Conservation (phyloP, 92 coral and sea anemone species). For the Heliopora coerulea region DNA sequence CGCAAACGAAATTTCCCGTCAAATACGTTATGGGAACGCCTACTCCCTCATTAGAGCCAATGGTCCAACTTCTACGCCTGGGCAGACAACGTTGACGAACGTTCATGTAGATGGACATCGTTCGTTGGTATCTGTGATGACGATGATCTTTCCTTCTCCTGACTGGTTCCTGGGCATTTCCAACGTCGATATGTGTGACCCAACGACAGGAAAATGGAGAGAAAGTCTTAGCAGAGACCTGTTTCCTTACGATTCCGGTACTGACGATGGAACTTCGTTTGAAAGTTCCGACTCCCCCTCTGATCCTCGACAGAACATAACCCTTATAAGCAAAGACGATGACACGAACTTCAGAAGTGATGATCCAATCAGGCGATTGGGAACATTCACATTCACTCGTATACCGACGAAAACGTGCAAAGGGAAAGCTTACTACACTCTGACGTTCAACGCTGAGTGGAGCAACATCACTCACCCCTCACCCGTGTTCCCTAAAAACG, state of each 20-base stretch:
- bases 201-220: slow-evolving; percentile 22
- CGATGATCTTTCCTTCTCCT: slow-evolving; percentile 20
- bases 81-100: slow-evolving; percentile 2
- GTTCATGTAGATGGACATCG: slow-evolving; percentile 12
- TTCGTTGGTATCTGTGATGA: slow-evolving; percentile 5
- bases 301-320: slow-evolving; percentile 3
- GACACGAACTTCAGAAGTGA: slow-evolving; percentile 13
- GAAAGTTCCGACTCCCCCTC: slow-evolving; percentile 7
- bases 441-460: slow-evolving; percentile 53
- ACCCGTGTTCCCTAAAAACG: slow-evolving; percentile 15
- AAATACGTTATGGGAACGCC: slow-evolving; percentile 13
- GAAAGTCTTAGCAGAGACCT: slow-evolving; percentile 1
- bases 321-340: slow-evolving; percentile 2
- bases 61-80: slow-evolving; percentile 8
- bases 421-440: slow-evolving; percentile 50
- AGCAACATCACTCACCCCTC: slow-evolving; percentile 38
- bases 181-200: slow-evolving; percentile 22
- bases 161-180: slow-evolving; percentile 20
- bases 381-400: background rate
- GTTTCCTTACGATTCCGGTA: slow-evolving; percentile 15
- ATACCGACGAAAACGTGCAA: slow-evolving; percentile 29
- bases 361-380: background rate
- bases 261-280: slow-evolving; percentile 31
- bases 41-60: slow-evolving; percentile 1
- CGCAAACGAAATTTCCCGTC: slow-evolving; percentile 6